These are phyloP conservation scores for Urophycis tenuis DNA, from an alignment of 2,797 vertebrate genomes.

Conservation along the genomic window DNA sequence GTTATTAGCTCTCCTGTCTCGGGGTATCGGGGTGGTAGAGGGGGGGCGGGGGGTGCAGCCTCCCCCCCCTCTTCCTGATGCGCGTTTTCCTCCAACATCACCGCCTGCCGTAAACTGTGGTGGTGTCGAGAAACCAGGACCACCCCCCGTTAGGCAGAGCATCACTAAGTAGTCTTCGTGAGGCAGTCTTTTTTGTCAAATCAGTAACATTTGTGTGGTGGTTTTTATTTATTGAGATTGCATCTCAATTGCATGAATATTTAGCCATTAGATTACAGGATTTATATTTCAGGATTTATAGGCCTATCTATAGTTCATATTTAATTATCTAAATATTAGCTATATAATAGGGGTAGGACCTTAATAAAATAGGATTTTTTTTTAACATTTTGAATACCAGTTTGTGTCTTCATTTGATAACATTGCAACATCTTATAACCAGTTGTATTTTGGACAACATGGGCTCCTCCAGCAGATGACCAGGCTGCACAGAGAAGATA, in stretches of 20 bases:
- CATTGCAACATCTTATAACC: background rate
- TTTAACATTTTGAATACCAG: background rate
- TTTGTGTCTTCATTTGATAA: background rate
- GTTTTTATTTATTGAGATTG: background rate
- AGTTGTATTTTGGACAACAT: background rate
- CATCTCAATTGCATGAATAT: background rate
- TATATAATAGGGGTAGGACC: background rate
- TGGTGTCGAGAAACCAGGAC: background rate
- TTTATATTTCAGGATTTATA: background rate
- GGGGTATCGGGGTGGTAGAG: too few species aligned
- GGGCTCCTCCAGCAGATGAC: background rate
- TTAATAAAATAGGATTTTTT: too few species aligned
- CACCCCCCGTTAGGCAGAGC: background rate
- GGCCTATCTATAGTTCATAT: background rate
- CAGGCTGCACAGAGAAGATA: background rate
- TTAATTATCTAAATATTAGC: background rate
- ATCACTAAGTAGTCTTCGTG: background rate
- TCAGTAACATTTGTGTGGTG: background rate
- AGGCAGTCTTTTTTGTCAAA: background rate
- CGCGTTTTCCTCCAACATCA: slow-evolving; percentile 66
- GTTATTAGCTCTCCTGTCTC: too few species aligned
- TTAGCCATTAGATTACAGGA: background rate
- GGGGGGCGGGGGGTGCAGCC: background rate
- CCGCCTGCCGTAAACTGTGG: slow-evolving; percentile 26
- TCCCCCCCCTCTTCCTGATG: slow-evolving; percentile 39